A percentile compares a stretch with the other conserved stretches of the same genome.
These are phyloP conservation scores for Hucho hucho DNA, from an alignment of 2,113 vertebrate genomes.

Conservation along the genomic window DNA sequence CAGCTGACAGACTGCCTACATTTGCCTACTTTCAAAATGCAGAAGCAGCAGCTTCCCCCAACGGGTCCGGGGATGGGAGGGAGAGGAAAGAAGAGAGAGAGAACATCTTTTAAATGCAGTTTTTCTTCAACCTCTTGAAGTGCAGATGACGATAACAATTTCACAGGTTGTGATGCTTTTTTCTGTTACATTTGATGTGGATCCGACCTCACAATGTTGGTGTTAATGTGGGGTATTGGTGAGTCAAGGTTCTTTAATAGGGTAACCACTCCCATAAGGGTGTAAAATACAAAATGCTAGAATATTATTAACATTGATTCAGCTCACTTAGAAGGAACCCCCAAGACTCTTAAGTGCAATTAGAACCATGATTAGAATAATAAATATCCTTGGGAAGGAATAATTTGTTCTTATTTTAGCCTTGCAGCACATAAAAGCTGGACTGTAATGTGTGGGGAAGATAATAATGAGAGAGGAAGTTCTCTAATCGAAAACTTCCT, in stretches of 20 bases:
- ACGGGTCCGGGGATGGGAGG: not conserved
- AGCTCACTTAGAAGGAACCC: not conserved
- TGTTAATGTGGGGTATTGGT: not conserved
- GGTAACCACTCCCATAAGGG: not conserved
- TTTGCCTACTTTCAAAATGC: constrained; percentile 16
- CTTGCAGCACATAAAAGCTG: no score
- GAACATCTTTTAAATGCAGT: not conserved
- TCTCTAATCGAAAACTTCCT: no score
- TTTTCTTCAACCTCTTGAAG: not conserved
- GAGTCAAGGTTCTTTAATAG: not conserved
- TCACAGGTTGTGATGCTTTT: constrained; percentile 1
- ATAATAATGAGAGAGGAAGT: no score
- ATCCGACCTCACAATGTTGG: not conserved
- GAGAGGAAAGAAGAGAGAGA: not conserved
- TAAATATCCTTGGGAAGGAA: not conserved
- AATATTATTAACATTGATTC: not conserved
- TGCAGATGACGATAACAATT: constrained; percentile 20
- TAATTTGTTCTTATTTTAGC: not conserved
- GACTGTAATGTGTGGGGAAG: no score
- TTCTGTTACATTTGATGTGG: not conserved
- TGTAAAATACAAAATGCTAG: not conserved
- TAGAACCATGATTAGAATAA: not conserved
- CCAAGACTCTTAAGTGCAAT: not conserved
- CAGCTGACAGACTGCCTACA: constrained; percentile 5
- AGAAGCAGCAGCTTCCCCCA: not conserved